These are phyloP conservation scores for Syngnathus floridae DNA, from an alignment of 2,113 vertebrate species.

Conservation along the genomic window DNA sequence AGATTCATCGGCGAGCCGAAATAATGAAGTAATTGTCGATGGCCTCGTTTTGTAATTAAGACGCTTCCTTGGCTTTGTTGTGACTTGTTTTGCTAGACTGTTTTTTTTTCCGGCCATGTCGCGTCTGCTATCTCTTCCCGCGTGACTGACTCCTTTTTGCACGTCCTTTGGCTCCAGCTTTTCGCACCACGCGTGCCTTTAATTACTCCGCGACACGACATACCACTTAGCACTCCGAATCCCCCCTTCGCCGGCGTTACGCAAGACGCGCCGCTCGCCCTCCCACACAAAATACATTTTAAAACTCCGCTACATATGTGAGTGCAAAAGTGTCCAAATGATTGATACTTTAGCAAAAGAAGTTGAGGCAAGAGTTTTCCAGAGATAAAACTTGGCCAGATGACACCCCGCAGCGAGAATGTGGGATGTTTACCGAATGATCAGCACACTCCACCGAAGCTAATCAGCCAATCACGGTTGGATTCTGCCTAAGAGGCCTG, in stretches of 20 bases:
- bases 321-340: slow-evolving; percentile 8
- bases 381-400: slow-evolving; percentile 8
- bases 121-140: slow-evolving; percentile 2
- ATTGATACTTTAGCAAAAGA: not conserved
- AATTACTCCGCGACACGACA: slow-evolving; percentile 49
- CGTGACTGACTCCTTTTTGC: not conserved
- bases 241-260: slow-evolving; percentile 36
- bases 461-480: slow-evolving; percentile 64
- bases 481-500: slow-evolving; percentile 58
- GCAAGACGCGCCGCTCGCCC: slow-evolving; percentile 22
- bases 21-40: slow-evolving; percentile 38
- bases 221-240: slow-evolving; percentile 50
- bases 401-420: slow-evolving; percentile 8
- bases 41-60: slow-evolving; percentile 29
- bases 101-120: slow-evolving; percentile 1
- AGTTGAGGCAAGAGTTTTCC: not conserved
- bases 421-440: slow-evolving; percentile 51
- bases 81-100: slow-evolving; percentile 15
- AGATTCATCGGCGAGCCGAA: slow-evolving; percentile 4
- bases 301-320: slow-evolving; percentile 56
- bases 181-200: slow-evolving; percentile 31
- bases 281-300: slow-evolving; percentile 55
- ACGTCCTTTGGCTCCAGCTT: not conserved
- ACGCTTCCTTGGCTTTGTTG: slow-evolving; percentile 12
- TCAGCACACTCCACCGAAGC: slow-evolving; percentile 22